Evolutionary conservation across 2,797 vertebrate species (phyloP), one percentile per base, ranked within the genome.

Genomic region (Morelia viridis): DNA sequence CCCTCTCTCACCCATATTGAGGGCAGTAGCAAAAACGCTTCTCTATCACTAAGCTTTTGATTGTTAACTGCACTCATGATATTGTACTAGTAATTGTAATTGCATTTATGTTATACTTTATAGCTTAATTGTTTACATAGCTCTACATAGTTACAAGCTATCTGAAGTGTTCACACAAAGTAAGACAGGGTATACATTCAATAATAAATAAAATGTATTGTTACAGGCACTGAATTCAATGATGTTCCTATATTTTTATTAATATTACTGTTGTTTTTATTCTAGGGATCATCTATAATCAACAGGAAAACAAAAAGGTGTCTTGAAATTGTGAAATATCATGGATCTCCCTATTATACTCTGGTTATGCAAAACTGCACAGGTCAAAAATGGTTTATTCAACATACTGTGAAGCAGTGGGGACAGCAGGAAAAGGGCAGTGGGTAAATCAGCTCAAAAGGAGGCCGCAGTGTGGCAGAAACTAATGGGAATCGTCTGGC

Each of bases 271-370:
- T 84, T 31, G 9, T 94, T 80, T 83, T 53, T 92, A 83, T 53
- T 87, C 11, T 80, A 97, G 96, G 94, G 92, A 86, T 65, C 90
- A 65, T 61, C 96, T 0, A 0, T 96, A 71, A 83, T 89, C 24
- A 97, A 96, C 87, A 95, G 88, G 41, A 89, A 24, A 22, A 96
- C 96, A 4, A 90, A 87, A 24, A 76, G 90, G 41, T 96, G 95
- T 86, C 94, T 96, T 0, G 93, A 96, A 94, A 90, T 96, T 1
- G 61, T 31, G 26, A 86, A n/a, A 85, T 28, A 83, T 0, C 0
- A 28, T 1, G 19, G 0, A 0, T 56, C 80, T 35, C 15, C 56
- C 19, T 89, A 62, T 1, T 4, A 28, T 6, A 90, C 19, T 46
- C 94, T 65, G 57, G 93, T 94, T 46, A 89, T 96, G 84, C 89